phyloP scores from a whole-genome alignment of 2,113 vertebrate species.

The Engystomops pustulosus region DNA sequence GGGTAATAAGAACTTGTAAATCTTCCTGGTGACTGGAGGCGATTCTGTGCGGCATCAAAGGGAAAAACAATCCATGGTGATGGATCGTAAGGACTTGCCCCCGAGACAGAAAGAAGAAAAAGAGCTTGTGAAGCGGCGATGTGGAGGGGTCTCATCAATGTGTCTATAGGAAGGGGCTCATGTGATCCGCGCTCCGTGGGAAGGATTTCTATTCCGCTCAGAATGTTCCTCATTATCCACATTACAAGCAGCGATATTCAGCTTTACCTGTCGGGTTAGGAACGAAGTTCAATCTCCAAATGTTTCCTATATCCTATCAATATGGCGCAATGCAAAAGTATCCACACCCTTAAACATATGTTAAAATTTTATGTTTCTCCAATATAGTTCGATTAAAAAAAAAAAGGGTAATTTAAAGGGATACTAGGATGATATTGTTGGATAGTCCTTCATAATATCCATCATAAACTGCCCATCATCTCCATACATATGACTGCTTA shows the following conservation, averaged over 20 bases:
- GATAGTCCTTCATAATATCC: too few species aligned
- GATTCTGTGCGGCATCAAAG: conserved; percentile 31
- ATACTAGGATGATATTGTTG: too few species aligned
- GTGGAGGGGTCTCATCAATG: not conserved
- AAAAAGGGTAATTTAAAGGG: too few species aligned
- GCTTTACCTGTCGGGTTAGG: not conserved
- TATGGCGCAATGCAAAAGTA: too few species aligned
- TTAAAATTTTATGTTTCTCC: too few species aligned
- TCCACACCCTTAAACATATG: too few species aligned
- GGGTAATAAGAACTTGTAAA: conserved; percentile 22
- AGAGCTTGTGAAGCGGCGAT: conserved; percentile 19
- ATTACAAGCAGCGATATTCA: not conserved
- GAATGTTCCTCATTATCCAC: not conserved
- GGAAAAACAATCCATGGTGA: conserved; percentile 16
- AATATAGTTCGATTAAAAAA: too few species aligned
- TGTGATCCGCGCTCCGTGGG: not conserved
- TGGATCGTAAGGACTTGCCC: not conserved
- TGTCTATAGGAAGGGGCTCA: not conserved
- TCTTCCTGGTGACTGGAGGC: conserved; percentile 1
- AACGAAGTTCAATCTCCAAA: not conserved
- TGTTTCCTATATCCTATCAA: too few species aligned
- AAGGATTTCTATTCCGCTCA: not conserved
- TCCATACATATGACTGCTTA: too few species aligned
- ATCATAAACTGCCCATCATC: too few species aligned
- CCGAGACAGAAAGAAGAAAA: conserved; percentile 1